Evolutionary conservation across 2,888 invertebrate species (phyloP), one percentile per base, ranked within the genome.

Genomic region (Aphidius colemani): DNA sequence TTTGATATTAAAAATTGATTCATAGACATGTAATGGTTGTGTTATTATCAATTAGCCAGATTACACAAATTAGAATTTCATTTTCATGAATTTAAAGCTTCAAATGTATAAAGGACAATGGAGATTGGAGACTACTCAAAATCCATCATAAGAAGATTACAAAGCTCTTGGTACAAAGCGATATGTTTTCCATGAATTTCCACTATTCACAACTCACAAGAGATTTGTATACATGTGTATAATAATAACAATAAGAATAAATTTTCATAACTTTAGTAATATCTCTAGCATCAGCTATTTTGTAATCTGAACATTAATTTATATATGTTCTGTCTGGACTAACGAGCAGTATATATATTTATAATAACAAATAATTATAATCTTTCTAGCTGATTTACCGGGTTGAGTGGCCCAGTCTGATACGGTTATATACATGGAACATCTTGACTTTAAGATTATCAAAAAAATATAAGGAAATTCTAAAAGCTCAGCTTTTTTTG

Each of bases 111-210:
- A 57, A 59, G 40, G 49, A 58, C 48, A 18, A 56, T 41, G 53
- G 57, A 61, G 44, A 67, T 70, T 41, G 53, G 57, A 61, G 44
- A 67, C 71, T 70, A 72, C 71, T 73, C 69, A 73, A 66, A 70
- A 69, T 69, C 61, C 56, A 51, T 30, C 30, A 59, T 72, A 72
- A 72, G 71, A 45, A 70, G 71, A 69, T 71, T 72, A 71, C 46
- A 59, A 55, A 60, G 49, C n/a, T 53, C 7, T 50, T 13, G 44
- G 40, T 53, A 45, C 39, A 50, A 51, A 59, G 39, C 55, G 51
- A 13, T 48, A 43, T n/a, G 5, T 49, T 59, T 30, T 13, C 18
- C 43, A 13, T 44, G 43, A 43, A 55, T 43, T 41, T 43, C 39
- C 10, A 6, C 13, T n/a, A 50, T 18, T 7, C 50, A 50, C 18